phyloP scores from a whole-genome alignment of 2,797 vertebrate species.

The Mormyrops boulengeri region DNA sequence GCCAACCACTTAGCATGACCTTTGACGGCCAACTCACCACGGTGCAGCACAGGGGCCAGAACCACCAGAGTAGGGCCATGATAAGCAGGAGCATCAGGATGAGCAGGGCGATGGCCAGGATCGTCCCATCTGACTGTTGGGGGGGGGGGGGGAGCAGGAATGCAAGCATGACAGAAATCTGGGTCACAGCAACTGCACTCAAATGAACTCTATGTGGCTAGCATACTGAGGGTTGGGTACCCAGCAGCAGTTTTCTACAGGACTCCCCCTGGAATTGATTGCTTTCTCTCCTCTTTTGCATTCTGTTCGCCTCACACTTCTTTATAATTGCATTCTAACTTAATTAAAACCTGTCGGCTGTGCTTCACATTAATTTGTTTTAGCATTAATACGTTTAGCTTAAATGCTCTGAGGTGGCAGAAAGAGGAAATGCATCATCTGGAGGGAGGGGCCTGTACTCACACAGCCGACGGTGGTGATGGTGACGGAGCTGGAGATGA shows the following conservation, averaged over 20 bases:
- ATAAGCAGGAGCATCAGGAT: slow-evolving; percentile 84
- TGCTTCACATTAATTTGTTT: background rate
- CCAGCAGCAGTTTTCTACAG: background rate
- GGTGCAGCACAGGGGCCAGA: slow-evolving; percentile 98
- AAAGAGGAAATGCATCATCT: background rate
- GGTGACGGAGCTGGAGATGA: slow-evolving; percentile 95
- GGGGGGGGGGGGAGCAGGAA: background rate
- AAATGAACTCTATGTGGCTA: background rate
- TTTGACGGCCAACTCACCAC: slow-evolving; percentile 71
- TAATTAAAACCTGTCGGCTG: background rate
- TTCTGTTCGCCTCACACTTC: background rate
- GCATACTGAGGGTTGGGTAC: background rate
- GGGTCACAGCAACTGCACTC: background rate
- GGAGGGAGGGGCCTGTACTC: slow-evolving; percentile 50
- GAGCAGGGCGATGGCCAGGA: slow-evolving; percentile 82
- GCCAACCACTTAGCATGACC: background rate
- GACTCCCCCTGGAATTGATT: background rate
- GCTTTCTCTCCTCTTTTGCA: background rate
- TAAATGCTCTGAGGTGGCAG: background rate
- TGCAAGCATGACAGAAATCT: background rate
- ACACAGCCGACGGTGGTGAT: slow-evolving; percentile 88
- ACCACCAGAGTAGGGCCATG: slow-evolving; percentile 89
- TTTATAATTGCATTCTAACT: background rate
- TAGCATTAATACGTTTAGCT: background rate
- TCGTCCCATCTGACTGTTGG: slow-evolving; percentile 81